Evolutionary conservation across 2,113 vertebrate genomes (phyloP), one percentile per base, ranked within the genome.

Genomic region (Zeus faber): DNA sequence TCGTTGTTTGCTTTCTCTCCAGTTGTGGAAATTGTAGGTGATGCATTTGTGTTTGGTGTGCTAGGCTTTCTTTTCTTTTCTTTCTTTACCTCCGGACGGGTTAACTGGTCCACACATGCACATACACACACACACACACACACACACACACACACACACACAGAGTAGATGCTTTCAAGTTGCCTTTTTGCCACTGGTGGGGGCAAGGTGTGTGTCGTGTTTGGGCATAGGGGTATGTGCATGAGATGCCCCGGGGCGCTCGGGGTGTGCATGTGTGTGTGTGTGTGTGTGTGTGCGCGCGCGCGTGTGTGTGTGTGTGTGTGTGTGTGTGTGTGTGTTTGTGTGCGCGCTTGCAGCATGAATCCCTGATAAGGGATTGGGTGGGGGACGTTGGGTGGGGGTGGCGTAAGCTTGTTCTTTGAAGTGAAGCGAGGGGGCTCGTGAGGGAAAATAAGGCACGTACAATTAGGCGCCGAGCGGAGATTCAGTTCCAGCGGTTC

Each of bases 61-160:
- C n/a, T n/a, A n/a, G n/a, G n/a, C n/a, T n/a, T n/a, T n/a, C n/a
- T n/a, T n/a, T n/a, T n/a, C n/a, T n/a, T n/a, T n/a, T n/a, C n/a
- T n/a, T n/a, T n/a, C n/a, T n/a, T n/a, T n/a, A n/a, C n/a, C n/a
- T n/a, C n/a, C n/a, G n/a, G n/a, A n/a, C n/a, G n/a, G n/a, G n/a
- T n/a, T n/a, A n/a, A n/a, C n/a, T 43, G 17, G 8, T 6, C 16
- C 17, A 8, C 40, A 18, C 16, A 6, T 17, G n/a, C 35, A 20
- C 53, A 56, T 25, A 46, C 25, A 56, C 11, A 46, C 26, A 46
- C 25, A 46, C 43, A 46, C 52, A 33, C 27, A 35, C 49, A 52
- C 31, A 37, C 27, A 16, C 26, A 16, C 8, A 29, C 22, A 25
- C 13, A 39, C 20, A 39, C 33, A 39, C 17, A 23, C 9, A 23